Base-by-base conservation (phyloP, 2,113 vertebrate genomes). In the Alouatta palliata region DNA sequence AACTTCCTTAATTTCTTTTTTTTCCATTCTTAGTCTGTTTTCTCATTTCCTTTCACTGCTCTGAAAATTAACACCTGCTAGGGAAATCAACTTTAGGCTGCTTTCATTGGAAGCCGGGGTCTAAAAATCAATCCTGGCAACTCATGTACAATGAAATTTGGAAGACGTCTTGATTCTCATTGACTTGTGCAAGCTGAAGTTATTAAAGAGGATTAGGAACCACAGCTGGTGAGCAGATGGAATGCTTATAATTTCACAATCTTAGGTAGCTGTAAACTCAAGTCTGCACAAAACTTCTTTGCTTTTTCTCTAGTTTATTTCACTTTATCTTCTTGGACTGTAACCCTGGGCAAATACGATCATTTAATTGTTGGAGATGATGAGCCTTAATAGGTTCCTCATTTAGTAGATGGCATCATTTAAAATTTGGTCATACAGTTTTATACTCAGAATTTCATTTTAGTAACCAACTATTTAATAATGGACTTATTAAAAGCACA, bases 171-270 rank as follows among this genome's bases (percentile, higher is more conserved):
- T 76, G 94, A 95, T 98, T 98, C 98, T 98, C 98, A 95, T 97
- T 98, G 97, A 97, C 94, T 94, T 91, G 77, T 73, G 90, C 97
- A 97, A 98, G 95, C 97, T 95, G 87, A 94, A 96, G 95, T 98
- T 98, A 98, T 98, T 98, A 98, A 95, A 96, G 97, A 83, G 98
- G 98, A 98, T 98, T 98, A 98, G 97, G 92, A 86, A 93, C 95
- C 96, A 97, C 98, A 99, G 98, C 98, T 99, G 99, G 98, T 96
- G 97, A 98, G 96, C 99, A 99, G 98, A 98, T 98, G 98, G 98
- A 98, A 98, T 97, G 97, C 97, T 97, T 98, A 97, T 96, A 95
- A 98, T 98, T 97, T 98, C 92, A 95, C 97, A 98, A 98, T 97
- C 91, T 91, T 98, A 98, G 97, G 98, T 95, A 95, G 95, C 92